Percentiles rank a stretch among this genome's conserved stretches.
These are phyloP conservation scores for Sphinx pinastri DNA, from an alignment of 2,888 invertebrate species.

Conservation along the genomic window DNA sequence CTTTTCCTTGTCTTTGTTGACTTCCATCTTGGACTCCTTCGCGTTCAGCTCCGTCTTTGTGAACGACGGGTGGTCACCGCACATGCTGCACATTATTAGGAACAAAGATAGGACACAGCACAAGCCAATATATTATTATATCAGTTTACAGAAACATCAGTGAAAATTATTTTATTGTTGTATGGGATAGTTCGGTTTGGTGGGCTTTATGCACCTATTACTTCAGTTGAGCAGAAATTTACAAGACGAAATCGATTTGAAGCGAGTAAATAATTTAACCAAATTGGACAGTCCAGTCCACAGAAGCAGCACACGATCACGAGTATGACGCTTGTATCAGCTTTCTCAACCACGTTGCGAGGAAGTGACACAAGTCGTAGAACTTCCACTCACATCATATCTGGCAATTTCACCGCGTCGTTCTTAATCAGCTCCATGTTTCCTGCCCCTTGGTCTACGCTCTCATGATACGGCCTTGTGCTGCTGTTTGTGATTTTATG, in stretches of 20 bases:
- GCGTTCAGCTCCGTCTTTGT: constrained; percentile 70
- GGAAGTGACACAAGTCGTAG: neutral
- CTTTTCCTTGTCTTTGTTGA: constrained; percentile 50
- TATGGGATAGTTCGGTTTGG: no score
- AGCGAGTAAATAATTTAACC: no score
- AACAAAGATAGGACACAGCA: neutral
- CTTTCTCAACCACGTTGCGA: no score
- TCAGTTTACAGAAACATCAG: no score
- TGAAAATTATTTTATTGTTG: no score
- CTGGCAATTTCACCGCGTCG: constrained; percentile 60
- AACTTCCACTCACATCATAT: constrained; percentile 68
- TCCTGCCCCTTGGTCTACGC: neutral
- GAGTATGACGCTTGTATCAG: no score
- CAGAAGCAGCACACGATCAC: no score
- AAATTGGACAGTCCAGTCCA: no score
- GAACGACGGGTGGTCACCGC: constrained; percentile 75
- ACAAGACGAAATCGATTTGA: no score
- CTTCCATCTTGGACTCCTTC: constrained; percentile 51
- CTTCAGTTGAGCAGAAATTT: no score
- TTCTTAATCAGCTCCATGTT: constrained; percentile 61
- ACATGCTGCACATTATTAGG: constrained; percentile 59
- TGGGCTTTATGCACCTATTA: no score
- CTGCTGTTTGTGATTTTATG: neutral
- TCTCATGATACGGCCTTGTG: constrained; percentile 30
- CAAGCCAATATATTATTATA: no score